Percentiles rank a stretch among this genome's conserved stretches.
Evolutionary conservation across 37 sponge, comb jelly and placozoan genomes (phyloP).

Genomic region (Aphrocallistes beatrix): DNA sequence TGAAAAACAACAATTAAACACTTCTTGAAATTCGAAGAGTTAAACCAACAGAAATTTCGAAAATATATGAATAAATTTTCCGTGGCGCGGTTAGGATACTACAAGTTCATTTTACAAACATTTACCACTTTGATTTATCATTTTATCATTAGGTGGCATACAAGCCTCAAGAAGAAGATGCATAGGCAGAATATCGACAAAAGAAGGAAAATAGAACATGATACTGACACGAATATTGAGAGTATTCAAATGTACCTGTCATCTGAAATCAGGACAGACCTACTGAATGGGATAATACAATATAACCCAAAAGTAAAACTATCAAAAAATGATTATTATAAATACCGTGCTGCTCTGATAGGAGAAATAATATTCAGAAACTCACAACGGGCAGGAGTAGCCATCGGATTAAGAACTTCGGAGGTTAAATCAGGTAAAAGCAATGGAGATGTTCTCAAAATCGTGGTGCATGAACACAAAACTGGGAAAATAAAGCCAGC

Average conservation of each 20-base stretch:
- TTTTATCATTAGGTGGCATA: conserved; percentile 17
- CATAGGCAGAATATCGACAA: neutral
- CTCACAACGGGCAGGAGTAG: neutral
- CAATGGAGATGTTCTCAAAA: neutral
- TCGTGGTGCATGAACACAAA: neutral
- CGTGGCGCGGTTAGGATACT: too few relatives aligned
- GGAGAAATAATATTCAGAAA: neutral
- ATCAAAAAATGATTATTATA: neutral
- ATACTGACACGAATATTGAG: neutral
- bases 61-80: too few relatives aligned
- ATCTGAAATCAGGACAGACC: neutral
- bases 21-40: too few relatives aligned
- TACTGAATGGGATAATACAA: neutral
- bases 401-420: neutral
- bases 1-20: too few relatives aligned
- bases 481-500: neutral
- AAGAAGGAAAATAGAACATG: neutral
- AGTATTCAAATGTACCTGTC: neutral
- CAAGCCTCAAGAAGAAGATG: neutral
- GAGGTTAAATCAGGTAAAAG: neutral
- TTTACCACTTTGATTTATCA: too few relatives aligned
- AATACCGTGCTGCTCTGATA: neutral
- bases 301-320: neutral
- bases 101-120: too few relatives aligned
- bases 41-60: too few relatives aligned